Evolutionary conservation across 2,797 vertebrate species (phyloP).

Genomic region (Channa striata): DNA sequence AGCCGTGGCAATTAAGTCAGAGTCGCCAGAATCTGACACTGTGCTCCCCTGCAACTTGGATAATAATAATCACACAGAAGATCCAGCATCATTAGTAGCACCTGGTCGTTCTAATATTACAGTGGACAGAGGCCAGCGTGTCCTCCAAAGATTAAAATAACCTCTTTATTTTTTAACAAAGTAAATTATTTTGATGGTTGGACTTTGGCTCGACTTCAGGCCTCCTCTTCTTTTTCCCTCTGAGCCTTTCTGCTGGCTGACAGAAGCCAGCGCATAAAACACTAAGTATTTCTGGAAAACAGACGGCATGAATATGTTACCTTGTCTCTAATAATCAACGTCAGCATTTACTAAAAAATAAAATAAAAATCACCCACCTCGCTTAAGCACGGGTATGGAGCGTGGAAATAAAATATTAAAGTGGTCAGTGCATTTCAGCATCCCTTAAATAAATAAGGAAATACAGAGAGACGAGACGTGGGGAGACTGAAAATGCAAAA

Average conservation of each 20-base stretch:
- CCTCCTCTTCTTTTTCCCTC: not conserved
- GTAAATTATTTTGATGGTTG: not conserved
- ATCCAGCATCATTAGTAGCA: no score
- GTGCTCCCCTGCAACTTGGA: not conserved
- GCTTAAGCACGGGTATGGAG: constrained; percentile 1
- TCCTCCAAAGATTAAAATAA: no score
- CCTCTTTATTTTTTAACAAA: no score
- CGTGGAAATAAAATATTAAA: constrained; percentile 61
- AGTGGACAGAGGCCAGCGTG: no score
- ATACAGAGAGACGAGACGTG: constrained; percentile 47
- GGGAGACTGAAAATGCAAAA: constrained; percentile 56
- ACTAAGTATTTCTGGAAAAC: constrained; percentile 19
- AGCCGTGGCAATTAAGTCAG: not conserved
- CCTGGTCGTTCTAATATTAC: no score
- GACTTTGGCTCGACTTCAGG: not conserved
- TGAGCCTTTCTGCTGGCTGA: constrained; percentile 4
- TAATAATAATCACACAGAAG: constrained; percentile 18
- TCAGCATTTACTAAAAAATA: constrained; percentile 31
- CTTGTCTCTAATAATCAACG: constrained; percentile 21
- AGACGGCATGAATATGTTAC: constrained; percentile 11
- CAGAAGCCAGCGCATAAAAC: not conserved
- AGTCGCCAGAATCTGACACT: not conserved
- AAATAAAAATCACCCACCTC: not conserved
- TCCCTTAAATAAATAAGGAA: constrained; percentile 63
- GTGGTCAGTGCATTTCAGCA: constrained; percentile 55